These are phyloP conservation scores for Bradypodion ventrale DNA, from an alignment of 2,797 vertebrate species.

Conservation along the genomic window DNA sequence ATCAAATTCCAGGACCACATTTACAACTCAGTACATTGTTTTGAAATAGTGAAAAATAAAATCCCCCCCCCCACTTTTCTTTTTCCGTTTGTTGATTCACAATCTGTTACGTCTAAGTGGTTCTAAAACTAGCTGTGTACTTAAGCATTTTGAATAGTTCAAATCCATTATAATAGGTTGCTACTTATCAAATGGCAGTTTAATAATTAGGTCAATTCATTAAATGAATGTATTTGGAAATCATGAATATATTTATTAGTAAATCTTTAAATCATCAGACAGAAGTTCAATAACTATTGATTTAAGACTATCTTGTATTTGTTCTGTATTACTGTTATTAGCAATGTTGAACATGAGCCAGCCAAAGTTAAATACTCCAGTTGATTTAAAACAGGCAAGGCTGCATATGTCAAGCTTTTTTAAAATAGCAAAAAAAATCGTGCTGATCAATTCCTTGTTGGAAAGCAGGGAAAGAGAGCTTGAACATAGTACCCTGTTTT, in stretches of 20 bases:
- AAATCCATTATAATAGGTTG: not conserved
- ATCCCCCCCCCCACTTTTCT: not conserved
- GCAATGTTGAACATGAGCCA: not conserved
- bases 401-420: not conserved
- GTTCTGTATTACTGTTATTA: not conserved
- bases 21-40: not conserved
- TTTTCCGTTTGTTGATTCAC: not conserved
- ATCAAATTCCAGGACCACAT: not conserved
- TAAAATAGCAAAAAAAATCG: not conserved
- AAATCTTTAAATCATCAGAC: not conserved
- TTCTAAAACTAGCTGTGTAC: not conserved
- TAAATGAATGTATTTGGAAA: constrained; percentile 18
- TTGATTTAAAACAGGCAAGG: no score
- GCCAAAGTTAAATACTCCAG: not conserved
- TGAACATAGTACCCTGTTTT: not conserved
- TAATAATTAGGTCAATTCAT: constrained; percentile 15
- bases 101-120: not conserved
- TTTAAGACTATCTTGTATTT: not conserved
- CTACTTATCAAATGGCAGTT: not conserved
- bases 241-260: constrained; percentile 3
- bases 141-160: not conserved
- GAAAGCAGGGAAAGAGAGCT: not conserved
- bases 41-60: constrained; percentile 2
- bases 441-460: not conserved
- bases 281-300: not conserved